Base-by-base conservation (phyloP, 2,888 invertebrate species). In the Rhagophthalmus giganteus region DNA sequence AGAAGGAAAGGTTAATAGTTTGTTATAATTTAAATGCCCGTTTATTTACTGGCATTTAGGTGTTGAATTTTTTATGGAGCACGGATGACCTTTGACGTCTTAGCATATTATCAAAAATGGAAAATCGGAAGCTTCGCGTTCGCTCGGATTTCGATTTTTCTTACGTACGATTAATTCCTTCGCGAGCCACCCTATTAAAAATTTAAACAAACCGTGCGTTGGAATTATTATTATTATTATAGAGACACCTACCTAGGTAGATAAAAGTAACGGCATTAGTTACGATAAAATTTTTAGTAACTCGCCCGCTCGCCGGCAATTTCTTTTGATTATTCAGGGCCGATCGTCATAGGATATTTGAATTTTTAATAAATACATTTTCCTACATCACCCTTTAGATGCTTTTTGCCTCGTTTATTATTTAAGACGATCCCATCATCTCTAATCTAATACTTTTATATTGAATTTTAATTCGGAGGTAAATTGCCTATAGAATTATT, bases 1-100 rank as follows among this genome's bases (percentile, higher is more conserved):
- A 46, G 50, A 38, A 50, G 54, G 54, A 54, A 54, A 50, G 50
- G 54, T 54, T 51, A 54, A 51, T 47, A 51, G 50, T 54, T 52
- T 46, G 54, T 54, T 54, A 51, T 54, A 54, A 54, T 54, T 54
- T 54, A 48, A 54, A 54, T 39, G 53, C 48, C 53, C 48, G 31
- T 47, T 54, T 54, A 47, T 44, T 54, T 54, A 48, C 37, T 54
- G 53, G 53, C 48, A 54, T 54, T 54, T 54, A 48, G 33, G 34
- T 15, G 48, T 34, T 33, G 53, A 32, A 31, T 10, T 35, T 37
- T 38, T 35, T 34, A 32, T 33, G 20, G 26, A 33, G 30, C 12
- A 25, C 10, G 20, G 20, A 14, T 47, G 47, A 53, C 37, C 53
- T 47, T 53, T 53, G 20, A 13, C 37, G 28, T 25, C n/a, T n/a